These are phyloP conservation scores for Meteorus cinctellus DNA, from an alignment of 2,888 invertebrate species.

Conservation along the genomic window DNA sequence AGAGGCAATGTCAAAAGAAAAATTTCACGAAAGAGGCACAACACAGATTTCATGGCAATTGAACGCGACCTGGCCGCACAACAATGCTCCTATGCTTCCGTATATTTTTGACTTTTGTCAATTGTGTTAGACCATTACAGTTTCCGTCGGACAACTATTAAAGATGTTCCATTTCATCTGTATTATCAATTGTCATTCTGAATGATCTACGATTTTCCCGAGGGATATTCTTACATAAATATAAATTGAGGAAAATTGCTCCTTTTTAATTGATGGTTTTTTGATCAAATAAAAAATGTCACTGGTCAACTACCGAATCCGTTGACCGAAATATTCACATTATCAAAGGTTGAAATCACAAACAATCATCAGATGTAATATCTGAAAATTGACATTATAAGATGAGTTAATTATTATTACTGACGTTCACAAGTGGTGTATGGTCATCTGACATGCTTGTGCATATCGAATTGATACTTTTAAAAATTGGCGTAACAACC, in stretches of 20 bases:
- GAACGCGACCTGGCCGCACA: slow-evolving; percentile 55
- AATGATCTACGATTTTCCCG: not conserved
- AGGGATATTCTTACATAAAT: not conserved
- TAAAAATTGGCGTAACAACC: too few species aligned
- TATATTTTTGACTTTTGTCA: slow-evolving; percentile 69
- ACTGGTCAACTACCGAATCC: too few species aligned
- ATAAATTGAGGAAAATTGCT: not conserved
- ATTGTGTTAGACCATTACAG: slow-evolving; percentile 56
- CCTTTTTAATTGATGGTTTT: not conserved
- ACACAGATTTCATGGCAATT: slow-evolving; percentile 72
- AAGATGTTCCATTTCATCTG: not conserved
- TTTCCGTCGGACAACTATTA: slow-evolving; percentile 56
- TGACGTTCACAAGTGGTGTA: too few species aligned
- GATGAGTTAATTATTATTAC: too few species aligned
- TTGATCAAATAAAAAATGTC: too few species aligned
- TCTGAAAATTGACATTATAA: too few species aligned
- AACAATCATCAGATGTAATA: too few species aligned
- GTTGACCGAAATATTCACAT: too few species aligned
- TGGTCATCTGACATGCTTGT: too few species aligned
- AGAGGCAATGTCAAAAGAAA: slow-evolving; percentile 51
- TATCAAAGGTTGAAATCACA: too few species aligned
- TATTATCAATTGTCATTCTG: not conserved
- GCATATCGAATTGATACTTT: too few species aligned
- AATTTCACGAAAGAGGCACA: slow-evolving; percentile 65
- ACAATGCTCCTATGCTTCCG: slow-evolving; percentile 63